Evolutionary conservation across 2,888 invertebrate genomes (phyloP).

Genomic region (Pemphredon lugubris): DNA sequence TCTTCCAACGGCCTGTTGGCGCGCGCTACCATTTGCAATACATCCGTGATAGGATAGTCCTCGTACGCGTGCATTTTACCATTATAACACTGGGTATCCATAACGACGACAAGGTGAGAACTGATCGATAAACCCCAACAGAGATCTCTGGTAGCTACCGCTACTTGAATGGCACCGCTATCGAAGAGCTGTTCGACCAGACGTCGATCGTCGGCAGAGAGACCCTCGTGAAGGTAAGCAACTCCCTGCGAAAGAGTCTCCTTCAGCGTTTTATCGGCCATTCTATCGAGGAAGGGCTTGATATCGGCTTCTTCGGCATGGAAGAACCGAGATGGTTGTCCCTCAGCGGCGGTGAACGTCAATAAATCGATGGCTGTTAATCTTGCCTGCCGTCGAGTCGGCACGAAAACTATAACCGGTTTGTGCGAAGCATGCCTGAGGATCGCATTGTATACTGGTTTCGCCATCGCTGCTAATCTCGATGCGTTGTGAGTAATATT

Average conservation of each 20-base stretch:
- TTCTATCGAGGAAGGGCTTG: conserved; percentile 92
- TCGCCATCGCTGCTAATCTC: conserved; percentile 97
- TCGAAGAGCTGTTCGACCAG: conserved; percentile 96
- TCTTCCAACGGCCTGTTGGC: conserved; percentile 97
- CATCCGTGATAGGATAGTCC: conserved; percentile 98
- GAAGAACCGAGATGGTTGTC: conserved; percentile 93
- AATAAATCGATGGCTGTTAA: conserved; percentile 98
- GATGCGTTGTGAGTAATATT: conserved; percentile 99
- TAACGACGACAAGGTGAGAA: conserved; percentile 96
- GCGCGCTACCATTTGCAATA: conserved; percentile 98
- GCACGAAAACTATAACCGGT: conserved; percentile 95
- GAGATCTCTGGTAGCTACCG: conserved; percentile 95
- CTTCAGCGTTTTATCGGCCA: conserved; percentile 94
- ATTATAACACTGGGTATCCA: conserved; percentile 94
- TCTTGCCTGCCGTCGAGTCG: conserved; percentile 94
- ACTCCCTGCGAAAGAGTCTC: conserved; percentile 97
- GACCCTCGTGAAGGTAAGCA: conserved; percentile 98
- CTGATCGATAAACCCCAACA: conserved; percentile 96
- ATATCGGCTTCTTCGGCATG: conserved; percentile 94
- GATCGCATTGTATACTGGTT: conserved; percentile 97
- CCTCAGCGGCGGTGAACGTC: conserved; percentile 95
- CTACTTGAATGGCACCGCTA: conserved; percentile 95
- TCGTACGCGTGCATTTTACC: conserved; percentile 91
- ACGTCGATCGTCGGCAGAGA: conserved; percentile 91
- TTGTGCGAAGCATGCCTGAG: conserved; percentile 90